Percentiles rank a stretch among this genome's conserved stretches.
phyloP scores from a whole-genome alignment of 2,113 vertebrate species.

The Asarcornis scutulata region DNA sequence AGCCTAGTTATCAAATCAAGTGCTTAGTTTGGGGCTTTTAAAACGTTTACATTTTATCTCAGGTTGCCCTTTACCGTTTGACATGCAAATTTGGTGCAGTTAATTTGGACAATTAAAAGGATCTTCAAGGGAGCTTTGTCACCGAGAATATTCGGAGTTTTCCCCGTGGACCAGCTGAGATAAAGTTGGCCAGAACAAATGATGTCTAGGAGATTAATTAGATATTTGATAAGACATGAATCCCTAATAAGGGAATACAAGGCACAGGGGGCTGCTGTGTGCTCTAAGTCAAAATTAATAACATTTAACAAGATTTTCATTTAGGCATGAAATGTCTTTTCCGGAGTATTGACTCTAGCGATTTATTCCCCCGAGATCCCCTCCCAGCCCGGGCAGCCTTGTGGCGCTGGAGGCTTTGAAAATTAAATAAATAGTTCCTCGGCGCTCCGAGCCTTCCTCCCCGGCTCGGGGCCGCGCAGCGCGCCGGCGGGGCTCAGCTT shows the following conservation, averaged over 20 bases:
- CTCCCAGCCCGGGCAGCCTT: constrained; percentile 63
- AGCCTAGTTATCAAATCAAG: constrained; percentile 90
- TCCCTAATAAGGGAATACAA: constrained; percentile 99
- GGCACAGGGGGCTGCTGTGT: constrained; percentile 95
- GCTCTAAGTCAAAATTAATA: constrained; percentile 99
- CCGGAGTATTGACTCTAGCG: constrained; percentile 93
- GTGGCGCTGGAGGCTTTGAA: constrained; percentile 44
- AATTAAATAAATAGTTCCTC: constrained; percentile 55
- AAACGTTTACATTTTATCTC: constrained; percentile 90
- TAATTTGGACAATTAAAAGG: constrained; percentile 99
- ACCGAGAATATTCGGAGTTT: constrained; percentile 87
- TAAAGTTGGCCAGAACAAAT: constrained; percentile 99
- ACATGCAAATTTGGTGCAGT: constrained; percentile 99
- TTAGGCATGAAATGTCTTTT: constrained; percentile 98
- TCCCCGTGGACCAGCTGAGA: constrained; percentile 91
- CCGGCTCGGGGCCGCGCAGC: not conserved
- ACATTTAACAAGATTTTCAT: constrained; percentile 99
- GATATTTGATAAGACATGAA: constrained; percentile 99
- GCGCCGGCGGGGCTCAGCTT: not conserved
- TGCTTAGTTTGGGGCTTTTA: constrained; percentile 89
- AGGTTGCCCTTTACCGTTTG: constrained; percentile 92
- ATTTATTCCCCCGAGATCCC: constrained; percentile 87
- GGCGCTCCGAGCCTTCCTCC: not conserved
- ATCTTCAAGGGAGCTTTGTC: constrained; percentile 98
- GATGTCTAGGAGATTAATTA: constrained; percentile 99